These are phyloP conservation scores for Agapetus fuscipes DNA, from an alignment of 2,888 invertebrate genomes.

Conservation along the genomic window DNA sequence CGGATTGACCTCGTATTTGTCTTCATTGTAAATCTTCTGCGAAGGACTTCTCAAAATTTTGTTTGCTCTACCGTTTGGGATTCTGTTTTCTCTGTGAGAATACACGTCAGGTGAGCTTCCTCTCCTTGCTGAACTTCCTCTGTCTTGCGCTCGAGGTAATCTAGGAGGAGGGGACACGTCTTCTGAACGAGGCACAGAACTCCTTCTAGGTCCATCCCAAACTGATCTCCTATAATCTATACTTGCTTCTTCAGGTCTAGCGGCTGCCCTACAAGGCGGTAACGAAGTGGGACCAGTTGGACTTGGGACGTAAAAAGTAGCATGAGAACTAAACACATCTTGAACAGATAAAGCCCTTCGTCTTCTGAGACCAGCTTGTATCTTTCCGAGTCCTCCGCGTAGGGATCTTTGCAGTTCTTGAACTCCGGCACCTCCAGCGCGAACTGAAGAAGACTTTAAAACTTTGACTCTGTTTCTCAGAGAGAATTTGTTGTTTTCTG, in stretches of 20 bases:
- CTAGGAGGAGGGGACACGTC: constrained; percentile 16
- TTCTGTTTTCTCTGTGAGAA: constrained; percentile 16
- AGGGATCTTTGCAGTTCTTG: constrained; percentile 51
- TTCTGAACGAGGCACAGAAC: constrained; percentile 7
- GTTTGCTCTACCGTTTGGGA: constrained; percentile 8
- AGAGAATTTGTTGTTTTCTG: constrained; percentile 41
- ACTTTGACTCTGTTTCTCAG: constrained; percentile 43
- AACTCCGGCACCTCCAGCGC: constrained; percentile 41
- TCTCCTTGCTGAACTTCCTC: constrained; percentile 16
- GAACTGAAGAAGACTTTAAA: constrained; percentile 41
- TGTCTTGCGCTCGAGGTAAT: constrained; percentile 15
- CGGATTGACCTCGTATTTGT: constrained; percentile 12
- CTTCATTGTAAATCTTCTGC: constrained; percentile 16
- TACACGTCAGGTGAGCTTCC: constrained; percentile 20
- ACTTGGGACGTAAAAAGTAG: constrained; percentile 64
- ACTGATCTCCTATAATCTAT: constrained; percentile 20
- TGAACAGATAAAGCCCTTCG: constrained; percentile 60
- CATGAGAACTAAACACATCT: constrained; percentile 53
- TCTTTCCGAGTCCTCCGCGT: constrained; percentile 56
- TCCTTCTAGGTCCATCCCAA: constrained; percentile 19
- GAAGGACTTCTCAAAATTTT: constrained; percentile 19
- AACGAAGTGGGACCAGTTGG: constrained; percentile 30
- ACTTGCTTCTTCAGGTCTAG: constrained; percentile 20
- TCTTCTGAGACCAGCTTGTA: constrained; percentile 58
- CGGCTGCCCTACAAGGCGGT: constrained; percentile 21